These are phyloP conservation scores for Tenualosa ilisha DNA, from an alignment of 2,797 vertebrate species.

Conservation along the genomic window DNA sequence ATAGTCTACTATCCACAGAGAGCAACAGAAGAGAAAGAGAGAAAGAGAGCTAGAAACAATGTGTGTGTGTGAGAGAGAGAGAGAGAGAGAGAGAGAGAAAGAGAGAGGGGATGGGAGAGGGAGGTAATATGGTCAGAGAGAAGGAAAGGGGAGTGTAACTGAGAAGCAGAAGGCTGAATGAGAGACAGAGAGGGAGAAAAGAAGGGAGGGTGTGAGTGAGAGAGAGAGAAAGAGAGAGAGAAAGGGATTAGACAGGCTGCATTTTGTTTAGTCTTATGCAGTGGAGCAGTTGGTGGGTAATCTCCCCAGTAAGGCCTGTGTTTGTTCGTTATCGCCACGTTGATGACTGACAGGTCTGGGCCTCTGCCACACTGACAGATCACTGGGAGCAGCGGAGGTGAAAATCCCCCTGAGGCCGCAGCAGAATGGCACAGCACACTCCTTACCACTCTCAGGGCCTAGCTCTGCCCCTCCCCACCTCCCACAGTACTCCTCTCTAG, in stretches of 20 bases:
- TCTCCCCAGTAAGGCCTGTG: neutral
- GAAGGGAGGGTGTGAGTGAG: neutral
- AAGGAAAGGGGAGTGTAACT: neutral
- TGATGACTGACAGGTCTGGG: neutral
- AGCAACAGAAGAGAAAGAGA: neutral
- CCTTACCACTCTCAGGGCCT: neutral
- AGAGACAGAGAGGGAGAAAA: neutral
- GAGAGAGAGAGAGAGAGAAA: neutral
- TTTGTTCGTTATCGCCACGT: neutral
- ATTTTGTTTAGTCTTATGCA: neutral
- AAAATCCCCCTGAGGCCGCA: neutral
- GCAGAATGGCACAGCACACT: neutral
- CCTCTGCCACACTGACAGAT: neutral
- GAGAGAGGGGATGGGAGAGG: neutral
- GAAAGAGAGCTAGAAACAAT: neutral
- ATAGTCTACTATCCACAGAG: too few relatives aligned
- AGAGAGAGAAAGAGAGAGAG: neutral
- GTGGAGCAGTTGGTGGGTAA: constrained; percentile 16
- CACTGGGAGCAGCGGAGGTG: neutral
- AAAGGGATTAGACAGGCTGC: neutral
- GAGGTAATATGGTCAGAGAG: neutral
- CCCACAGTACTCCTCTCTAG: neutral
- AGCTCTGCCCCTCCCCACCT: neutral
- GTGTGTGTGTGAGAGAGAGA: neutral
- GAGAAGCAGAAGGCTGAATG: neutral